Evolutionary conservation across 2,888 invertebrate species (phyloP).

Genomic region (Caradrina kadenii): DNA sequence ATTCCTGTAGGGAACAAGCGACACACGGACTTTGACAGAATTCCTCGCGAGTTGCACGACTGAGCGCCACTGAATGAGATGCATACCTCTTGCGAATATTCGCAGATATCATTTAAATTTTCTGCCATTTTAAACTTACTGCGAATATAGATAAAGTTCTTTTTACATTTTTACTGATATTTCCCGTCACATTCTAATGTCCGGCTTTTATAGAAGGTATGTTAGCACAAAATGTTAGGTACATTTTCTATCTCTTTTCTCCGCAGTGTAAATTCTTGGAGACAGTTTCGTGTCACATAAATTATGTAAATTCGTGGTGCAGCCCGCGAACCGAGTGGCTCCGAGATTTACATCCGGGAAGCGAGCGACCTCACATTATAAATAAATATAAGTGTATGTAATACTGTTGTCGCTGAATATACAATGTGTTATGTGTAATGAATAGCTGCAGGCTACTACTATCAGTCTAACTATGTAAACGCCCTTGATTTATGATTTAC

Average conservation of each 20-base stretch:
- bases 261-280: slow-evolving; percentile 82
- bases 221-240: slow-evolving; percentile 61
- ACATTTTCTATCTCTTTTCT: slow-evolving; percentile 72
- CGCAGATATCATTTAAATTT: slow-evolving; percentile 77
- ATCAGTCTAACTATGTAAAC: slow-evolving; percentile 22
- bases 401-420: slow-evolving; percentile 63
- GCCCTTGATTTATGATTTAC: slow-evolving; percentile 21
- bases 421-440: slow-evolving; percentile 44
- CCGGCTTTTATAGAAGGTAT: slow-evolving; percentile 28
- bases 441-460: slow-evolving; percentile 17
- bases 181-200: slow-evolving; percentile 30
- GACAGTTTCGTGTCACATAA: slow-evolving; percentile 84
- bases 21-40: slow-evolving; percentile 78
- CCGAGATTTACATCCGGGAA: slow-evolving; percentile 78
- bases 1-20: slow-evolving; percentile 65
- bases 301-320: slow-evolving; percentile 84
- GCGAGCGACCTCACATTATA: slow-evolving; percentile 71
- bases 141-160: slow-evolving; percentile 17
- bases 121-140: slow-evolving; percentile 59
- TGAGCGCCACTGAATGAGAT: slow-evolving; percentile 73
- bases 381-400: slow-evolving; percentile 67
- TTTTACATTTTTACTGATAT: slow-evolving; percentile 30
- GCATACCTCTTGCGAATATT: slow-evolving; percentile 78
- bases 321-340: slow-evolving; percentile 73
- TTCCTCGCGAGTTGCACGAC: slow-evolving; percentile 72